Evolutionary conservation across 2,888 invertebrate species (phyloP), one percentile per base, ranked within the genome.

Genomic region (Choristoneura rosaceana): DNA sequence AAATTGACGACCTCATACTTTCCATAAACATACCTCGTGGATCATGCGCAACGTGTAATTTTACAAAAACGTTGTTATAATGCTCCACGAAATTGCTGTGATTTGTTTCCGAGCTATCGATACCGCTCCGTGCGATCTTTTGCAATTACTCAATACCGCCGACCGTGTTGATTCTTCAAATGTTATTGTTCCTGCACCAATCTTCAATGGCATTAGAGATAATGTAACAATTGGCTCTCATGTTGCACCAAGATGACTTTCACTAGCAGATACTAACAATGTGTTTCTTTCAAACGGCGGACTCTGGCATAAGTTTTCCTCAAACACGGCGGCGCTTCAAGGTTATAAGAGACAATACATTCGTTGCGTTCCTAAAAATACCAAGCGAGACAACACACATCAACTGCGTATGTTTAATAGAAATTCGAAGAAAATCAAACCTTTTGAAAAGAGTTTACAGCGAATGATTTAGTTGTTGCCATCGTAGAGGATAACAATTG

Each of bases 61-160:
- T 90, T 79, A 90, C 88, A 87, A 91, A 90, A 91, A 91, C 90
- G 87, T 86, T 87, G 86, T 88, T 87, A 87, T 90, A 89, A 89
- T 87, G 87, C 85, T 80, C 79, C 82, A 86, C 86, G 82, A 89
- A 89, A 93, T 92, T 90, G 89, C 90, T 87, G 87, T 90, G 88
- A 91, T 92, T 91, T 88, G 88, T 87, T 84, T 83, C 84, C 83
- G 84, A 83, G 84, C 81, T 81, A 84, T 87, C 87, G 86, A 90
- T 87, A 82, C 81, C 74, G 79, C 84, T 77, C 80, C 77, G 79
- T 74, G 73, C 80, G 83, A 85, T 86, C 85, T 84, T 77, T 83
- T 85, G 84, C 87, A 89, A 90, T 91, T 91, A 90, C 90, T 87
- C 88, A 88, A 89, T 87, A 85, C 84, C 80, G 71, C 76, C 75